Evolutionary conservation across 2,888 invertebrate species (phyloP).

Genomic region (Thera britannica): DNA sequence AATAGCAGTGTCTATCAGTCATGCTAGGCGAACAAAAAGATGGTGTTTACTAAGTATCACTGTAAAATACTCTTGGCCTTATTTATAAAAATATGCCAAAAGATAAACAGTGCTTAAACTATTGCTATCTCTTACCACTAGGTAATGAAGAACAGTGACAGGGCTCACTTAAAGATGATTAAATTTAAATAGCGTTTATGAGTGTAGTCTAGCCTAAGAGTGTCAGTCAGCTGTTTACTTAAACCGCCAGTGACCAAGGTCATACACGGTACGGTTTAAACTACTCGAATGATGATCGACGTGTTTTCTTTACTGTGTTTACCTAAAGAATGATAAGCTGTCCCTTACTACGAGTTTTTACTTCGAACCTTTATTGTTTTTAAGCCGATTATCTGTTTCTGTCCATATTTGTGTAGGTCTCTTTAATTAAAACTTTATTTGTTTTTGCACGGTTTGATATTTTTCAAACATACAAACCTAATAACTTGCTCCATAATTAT

Average conservation of each 20-base stretch:
- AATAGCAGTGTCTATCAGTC: too few relatives aligned
- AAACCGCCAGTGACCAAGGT: conserved; percentile 19
- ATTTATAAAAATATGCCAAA: too few relatives aligned
- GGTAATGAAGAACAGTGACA: too few relatives aligned
- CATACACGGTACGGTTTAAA: conserved; percentile 13
- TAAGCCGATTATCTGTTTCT: neutral
- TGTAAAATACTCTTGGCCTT: too few relatives aligned
- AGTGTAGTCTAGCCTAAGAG: conserved; percentile 25
- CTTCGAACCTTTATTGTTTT: neutral
- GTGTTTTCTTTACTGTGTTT: conserved; percentile 47
- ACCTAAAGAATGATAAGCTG: conserved; percentile 52
- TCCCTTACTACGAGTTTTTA: conserved; percentile 18
- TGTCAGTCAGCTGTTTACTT: conserved; percentile 20
- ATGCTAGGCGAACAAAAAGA: too few relatives aligned
- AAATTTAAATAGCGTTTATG: too few relatives aligned
- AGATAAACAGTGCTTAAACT: too few relatives aligned
- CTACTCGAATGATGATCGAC: conserved; percentile 20
- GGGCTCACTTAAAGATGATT: too few relatives aligned
- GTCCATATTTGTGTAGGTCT: conserved; percentile 1
- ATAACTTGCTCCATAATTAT: too few relatives aligned
- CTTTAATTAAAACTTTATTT: neutral
- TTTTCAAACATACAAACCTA: too few relatives aligned
- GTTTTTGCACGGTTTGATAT: conserved; percentile 30
- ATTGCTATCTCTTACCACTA: too few relatives aligned
- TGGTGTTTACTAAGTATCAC: too few relatives aligned